Conservation (phyloP, 2,888 invertebrate species). For the Leptinotarsa peninsularis region DNA sequence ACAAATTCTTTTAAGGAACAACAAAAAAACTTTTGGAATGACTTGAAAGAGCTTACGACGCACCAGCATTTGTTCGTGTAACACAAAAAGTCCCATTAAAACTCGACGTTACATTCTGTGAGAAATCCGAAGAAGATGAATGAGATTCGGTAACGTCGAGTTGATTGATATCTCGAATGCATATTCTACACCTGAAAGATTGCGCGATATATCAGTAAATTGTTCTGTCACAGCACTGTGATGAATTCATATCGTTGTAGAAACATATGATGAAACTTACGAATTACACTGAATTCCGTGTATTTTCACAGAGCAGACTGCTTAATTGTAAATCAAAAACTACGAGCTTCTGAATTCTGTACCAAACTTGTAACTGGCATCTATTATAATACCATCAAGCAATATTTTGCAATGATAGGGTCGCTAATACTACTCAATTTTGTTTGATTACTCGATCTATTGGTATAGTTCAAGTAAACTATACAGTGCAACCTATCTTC, state of each 20-base stretch:
- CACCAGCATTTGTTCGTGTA: neutral
- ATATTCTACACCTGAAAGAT: neutral
- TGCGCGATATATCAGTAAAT: neutral
- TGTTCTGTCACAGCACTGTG: slow-evolving; percentile 1
- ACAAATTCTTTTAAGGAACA: neutral
- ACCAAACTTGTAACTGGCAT: too few relatives aligned
- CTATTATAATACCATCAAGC: too few relatives aligned
- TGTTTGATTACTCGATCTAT: too few relatives aligned
- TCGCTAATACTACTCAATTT: too few relatives aligned
- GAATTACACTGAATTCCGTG: too few relatives aligned
- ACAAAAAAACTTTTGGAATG: neutral
- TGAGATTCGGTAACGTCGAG: neutral
- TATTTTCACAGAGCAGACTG: too few relatives aligned
- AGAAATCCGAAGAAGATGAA: slow-evolving; percentile 8
- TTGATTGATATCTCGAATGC: neutral
- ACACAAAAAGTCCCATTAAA: slow-evolving; percentile 3
- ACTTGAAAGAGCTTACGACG: slow-evolving; percentile 4
- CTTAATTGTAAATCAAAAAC: too few relatives aligned
- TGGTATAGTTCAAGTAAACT: too few relatives aligned
- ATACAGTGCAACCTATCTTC: too few relatives aligned
- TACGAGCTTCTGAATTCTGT: too few relatives aligned
- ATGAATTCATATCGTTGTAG: neutral
- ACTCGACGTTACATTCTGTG: neutral
- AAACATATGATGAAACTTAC: too few relatives aligned
- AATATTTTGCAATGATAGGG: too few relatives aligned